Base-by-base conservation (phyloP, 2,797 vertebrate genomes). In the Rhinogobio ventralis region DNA sequence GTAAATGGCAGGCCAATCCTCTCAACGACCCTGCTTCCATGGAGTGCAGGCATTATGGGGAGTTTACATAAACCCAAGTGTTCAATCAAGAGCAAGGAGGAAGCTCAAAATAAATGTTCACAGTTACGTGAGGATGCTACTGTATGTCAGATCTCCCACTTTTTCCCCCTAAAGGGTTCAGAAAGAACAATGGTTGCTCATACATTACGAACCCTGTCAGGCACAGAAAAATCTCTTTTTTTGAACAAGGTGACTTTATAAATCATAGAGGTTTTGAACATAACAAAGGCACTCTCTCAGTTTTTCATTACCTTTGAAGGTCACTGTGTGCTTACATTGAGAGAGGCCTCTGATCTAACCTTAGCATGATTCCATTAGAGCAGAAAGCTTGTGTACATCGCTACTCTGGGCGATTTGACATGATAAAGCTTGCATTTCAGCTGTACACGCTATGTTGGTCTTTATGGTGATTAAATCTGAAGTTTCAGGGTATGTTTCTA, bases 221-320 rank as follows among this genome's bases (percentile, higher is more conserved):
- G 17, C 72, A 66, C 25, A 62, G 39, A 78, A 73, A 68, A 62
- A 51, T 25, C 3, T 11, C 8, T 51, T 75, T 77, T 80, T 39
- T 6, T 14, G 14, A 49, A 57, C 60, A 82, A 82, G 67, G 71
- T 81, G 78, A 84, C 88, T 87, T 86, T 86, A 46, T 25, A 81
- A 76, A 83, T 82, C 64, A 72, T 51, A 83, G 23, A 57, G 55
- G 45, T 81, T 77, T 33, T 71, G 72, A 81, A 67, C 20, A 14
- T 14, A 68, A 51, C 55, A 86, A 66, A 72, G 28, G 66, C n/a
- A 6, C 64, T 64, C 69, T 87, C 82, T 78, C 23, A 39, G 62
- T 66, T 85, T 83, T 68, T 75, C 30, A 51, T 84, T 76, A 68
- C 55, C 76, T 84, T 76, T 82, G 85, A 90, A 89, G 87, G 86